phyloP scores from a whole-genome alignment of 2,113 vertebrate species.

The Heterotilapia buettikoferi region DNA sequence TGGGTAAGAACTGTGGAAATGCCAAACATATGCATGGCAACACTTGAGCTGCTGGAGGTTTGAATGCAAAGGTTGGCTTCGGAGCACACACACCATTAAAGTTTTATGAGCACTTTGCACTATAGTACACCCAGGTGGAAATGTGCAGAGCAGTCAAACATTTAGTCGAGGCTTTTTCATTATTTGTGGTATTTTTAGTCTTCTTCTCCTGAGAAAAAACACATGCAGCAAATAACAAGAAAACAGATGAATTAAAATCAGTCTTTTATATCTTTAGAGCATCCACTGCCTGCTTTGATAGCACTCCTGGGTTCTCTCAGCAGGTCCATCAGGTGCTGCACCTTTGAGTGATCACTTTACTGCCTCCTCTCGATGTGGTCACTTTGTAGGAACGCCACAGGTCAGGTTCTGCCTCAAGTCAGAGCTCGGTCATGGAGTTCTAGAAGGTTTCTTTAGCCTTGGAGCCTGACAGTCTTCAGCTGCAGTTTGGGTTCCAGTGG shows the following conservation, averaged over 20 bases:
- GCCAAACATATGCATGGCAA: background rate
- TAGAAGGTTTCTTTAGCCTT: background rate
- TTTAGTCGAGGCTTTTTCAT: background rate
- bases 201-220: background rate
- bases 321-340: background rate
- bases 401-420: background rate
- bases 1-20: background rate
- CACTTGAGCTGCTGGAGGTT: background rate
- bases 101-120: background rate
- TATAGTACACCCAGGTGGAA: background rate
- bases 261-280: background rate
- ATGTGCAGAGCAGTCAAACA: background rate
- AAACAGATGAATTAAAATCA: fast-evolving
- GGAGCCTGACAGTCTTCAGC: fast-evolving
- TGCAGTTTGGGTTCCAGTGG: background rate
- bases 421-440: background rate
- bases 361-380: background rate
- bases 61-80: background rate
- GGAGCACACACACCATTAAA: background rate
- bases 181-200: background rate
- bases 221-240: background rate
- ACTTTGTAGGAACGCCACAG: background rate
- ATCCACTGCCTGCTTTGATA: background rate
- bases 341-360: background rate
- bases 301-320: background rate